A percentile compares a stretch with the other conserved stretches of the same genome.
These are phyloP conservation scores for Ceratina japonica DNA, from an alignment of 1,140 invertebrate genomes.

Conservation along the genomic window DNA sequence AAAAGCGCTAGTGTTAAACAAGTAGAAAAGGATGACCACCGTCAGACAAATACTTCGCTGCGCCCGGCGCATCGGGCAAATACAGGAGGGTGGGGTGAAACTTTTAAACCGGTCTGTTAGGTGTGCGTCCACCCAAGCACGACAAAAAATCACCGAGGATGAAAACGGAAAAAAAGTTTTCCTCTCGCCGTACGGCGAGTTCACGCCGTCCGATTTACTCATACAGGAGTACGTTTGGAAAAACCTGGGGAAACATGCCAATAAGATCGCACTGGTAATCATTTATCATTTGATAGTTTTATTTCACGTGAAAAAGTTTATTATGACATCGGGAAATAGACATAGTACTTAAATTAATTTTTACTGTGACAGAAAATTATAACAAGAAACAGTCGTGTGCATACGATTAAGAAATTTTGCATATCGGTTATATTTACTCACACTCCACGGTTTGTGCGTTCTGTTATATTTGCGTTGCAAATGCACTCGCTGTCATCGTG, in stretches of 20 bases:
- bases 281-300: not conserved
- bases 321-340: too few species aligned
- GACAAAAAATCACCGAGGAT: constrained; percentile 61
- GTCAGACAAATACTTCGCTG: constrained; percentile 16
- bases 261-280: constrained; percentile 81
- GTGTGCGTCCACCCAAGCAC: constrained; percentile 43
- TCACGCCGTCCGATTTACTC: constrained; percentile 78
- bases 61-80: constrained; percentile 8
- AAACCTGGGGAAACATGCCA: constrained; percentile 81
- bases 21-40: constrained; percentile 17
- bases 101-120: constrained; percentile 42
- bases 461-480: too few species aligned
- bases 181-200: constrained; percentile 77
- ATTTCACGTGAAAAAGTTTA: not conserved
- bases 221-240: constrained; percentile 85
- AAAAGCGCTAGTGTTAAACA: too few species aligned
- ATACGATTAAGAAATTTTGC: too few species aligned
- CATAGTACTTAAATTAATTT: too few species aligned
- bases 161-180: constrained; percentile 72
- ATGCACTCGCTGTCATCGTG: too few species aligned
- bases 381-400: too few species aligned
- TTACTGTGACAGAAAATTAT: too few species aligned
- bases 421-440: too few species aligned
- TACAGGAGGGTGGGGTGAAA: constrained; percentile 19
- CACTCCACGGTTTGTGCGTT: too few species aligned